A percentile compares a stretch with the other conserved stretches of the same genome.
These are phyloP conservation scores for Lordiphosa fenestrarum DNA, from an alignment of 2,888 invertebrate species.

Conservation along the genomic window DNA sequence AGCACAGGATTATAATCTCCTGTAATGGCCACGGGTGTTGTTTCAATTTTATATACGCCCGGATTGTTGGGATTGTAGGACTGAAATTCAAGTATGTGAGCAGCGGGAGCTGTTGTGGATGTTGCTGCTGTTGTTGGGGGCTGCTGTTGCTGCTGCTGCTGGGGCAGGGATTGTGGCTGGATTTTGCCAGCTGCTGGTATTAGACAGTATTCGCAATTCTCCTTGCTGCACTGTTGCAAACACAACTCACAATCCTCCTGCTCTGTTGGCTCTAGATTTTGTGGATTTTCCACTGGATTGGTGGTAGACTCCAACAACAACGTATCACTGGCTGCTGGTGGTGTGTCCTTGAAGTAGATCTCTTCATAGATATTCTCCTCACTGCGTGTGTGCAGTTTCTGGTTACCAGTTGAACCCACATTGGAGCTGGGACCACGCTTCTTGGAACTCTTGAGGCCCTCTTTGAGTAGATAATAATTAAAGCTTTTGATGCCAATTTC, in stretches of 20 bases:
- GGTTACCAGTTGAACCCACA: no score
- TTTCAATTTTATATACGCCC: constrained; percentile 80
- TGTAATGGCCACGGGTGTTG: constrained; percentile 80
- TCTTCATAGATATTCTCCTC: constrained; percentile 81
- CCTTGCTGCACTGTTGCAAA: constrained; percentile 78
- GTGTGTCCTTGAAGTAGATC: constrained; percentile 78
- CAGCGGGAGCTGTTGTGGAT: constrained; percentile 48
- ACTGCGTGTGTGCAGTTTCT: constrained; percentile 73
- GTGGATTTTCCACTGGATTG: constrained; percentile 5
- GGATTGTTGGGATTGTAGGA: constrained; percentile 81
- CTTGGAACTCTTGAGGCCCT: constrained; percentile 79
- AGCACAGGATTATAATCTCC: constrained; percentile 80
- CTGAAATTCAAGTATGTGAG: constrained; percentile 80
- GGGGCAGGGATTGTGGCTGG: constrained; percentile 12
- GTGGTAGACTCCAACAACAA: constrained; percentile 13
- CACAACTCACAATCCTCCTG: constrained; percentile 79
- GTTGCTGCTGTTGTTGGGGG: constrained; percentile 4
- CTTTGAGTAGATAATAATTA: constrained; percentile 80
- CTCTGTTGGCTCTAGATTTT: neutral
- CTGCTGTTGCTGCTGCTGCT: constrained; percentile 18
- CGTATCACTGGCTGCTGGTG: neutral
- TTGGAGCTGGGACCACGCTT: constrained; percentile 66
- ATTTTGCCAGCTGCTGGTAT: constrained; percentile 14
- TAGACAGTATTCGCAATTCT: constrained; percentile 78
- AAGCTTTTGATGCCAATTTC: constrained; percentile 81